These are phyloP conservation scores for Chlorocebus sabaeus DNA, from an alignment of 2,113 vertebrate species.

Conservation along the genomic window DNA sequence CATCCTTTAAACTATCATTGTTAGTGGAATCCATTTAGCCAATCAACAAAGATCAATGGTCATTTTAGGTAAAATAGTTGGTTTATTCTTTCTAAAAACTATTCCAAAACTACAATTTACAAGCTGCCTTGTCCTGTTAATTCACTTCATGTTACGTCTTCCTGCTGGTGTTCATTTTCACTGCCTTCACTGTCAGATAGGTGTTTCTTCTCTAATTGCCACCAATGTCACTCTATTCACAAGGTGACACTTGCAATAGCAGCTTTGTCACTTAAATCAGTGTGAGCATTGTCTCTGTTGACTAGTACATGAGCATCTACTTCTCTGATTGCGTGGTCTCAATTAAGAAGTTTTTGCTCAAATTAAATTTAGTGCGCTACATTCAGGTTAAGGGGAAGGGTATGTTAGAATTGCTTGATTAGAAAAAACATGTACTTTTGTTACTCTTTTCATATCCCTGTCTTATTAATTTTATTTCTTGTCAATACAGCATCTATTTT, in stretches of 20 bases:
- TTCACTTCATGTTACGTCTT: not conserved
- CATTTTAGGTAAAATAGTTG: not conserved
- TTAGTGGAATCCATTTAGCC: not conserved
- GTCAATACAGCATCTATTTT: not conserved
- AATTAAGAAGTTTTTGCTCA: not conserved
- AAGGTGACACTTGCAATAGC: not conserved
- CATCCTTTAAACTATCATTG: not conserved
- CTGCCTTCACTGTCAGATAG: not conserved
- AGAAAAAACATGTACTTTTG: not conserved
- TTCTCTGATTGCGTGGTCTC: not conserved
- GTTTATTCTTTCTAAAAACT: not conserved
- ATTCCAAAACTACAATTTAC: not conserved
- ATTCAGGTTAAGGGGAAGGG: not conserved
- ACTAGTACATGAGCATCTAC: not conserved
- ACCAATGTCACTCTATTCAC: not conserved
- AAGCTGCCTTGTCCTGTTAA: not conserved
- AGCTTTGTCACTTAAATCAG: conserved; percentile 8
- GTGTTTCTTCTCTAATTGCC: conserved; percentile 11
- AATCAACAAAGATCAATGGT: not conserved
- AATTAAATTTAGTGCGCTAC: not conserved
- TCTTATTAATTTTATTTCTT: not conserved
- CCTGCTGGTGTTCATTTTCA: conserved; percentile 30
- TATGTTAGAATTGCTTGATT: not conserved
- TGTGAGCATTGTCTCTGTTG: not conserved
- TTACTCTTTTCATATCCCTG: not conserved